Percentiles rank a stretch among this genome's conserved stretches.
Conservation (phyloP, 2,113 vertebrate genomes). For the Lasiurus borealis region DNA sequence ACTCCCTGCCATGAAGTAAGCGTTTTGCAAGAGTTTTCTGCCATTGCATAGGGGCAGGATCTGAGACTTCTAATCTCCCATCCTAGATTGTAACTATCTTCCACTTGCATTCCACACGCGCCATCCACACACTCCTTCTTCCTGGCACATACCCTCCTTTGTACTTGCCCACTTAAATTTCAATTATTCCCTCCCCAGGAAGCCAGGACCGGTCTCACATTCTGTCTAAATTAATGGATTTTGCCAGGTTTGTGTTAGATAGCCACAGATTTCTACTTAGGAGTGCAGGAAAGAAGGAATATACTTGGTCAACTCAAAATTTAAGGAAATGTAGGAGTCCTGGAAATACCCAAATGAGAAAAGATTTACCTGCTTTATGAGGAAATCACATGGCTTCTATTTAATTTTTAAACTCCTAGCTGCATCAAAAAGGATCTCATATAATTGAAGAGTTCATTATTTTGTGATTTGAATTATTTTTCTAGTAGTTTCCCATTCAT, state of each 20-base stretch:
- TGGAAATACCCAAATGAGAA: conserved; percentile 39
- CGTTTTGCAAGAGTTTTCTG: not conserved
- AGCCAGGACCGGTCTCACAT: not conserved
- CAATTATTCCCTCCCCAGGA: conserved; percentile 1
- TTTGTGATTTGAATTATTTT: conserved; percentile 45
- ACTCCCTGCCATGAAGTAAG: not conserved
- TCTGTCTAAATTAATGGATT: not conserved
- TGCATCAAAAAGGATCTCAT: not conserved
- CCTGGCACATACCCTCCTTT: not conserved
- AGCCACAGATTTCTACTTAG: not conserved
- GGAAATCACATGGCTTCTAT: conserved; percentile 3
- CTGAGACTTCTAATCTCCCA: not conserved
- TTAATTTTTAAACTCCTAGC: conserved; percentile 41
- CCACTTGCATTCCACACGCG: not conserved
- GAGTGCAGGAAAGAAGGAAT: not conserved
- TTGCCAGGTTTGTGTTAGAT: not conserved
- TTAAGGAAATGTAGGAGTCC: not conserved
- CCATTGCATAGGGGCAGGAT: not conserved
- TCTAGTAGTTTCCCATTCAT: not conserved
- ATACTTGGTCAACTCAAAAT: not conserved
- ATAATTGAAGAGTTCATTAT: not conserved
- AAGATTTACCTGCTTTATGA: not conserved
- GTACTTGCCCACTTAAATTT: not conserved
- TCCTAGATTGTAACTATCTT: conserved; percentile 27
- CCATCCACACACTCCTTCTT: not conserved